Conservation (phyloP, 2,113 vertebrate species). For the Daboia siamensis region DNA sequence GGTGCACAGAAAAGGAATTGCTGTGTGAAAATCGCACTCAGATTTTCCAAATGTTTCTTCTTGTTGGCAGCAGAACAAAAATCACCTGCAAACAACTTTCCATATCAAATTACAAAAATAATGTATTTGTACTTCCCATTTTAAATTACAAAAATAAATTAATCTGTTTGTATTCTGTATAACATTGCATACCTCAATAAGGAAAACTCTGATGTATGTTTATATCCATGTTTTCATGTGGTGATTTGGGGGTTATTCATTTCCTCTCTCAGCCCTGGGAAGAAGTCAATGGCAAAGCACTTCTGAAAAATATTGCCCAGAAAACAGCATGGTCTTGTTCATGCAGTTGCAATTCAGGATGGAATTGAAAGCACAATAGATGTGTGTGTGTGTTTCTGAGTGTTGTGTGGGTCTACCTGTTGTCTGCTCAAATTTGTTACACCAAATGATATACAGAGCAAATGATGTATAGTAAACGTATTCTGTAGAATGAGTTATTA, state of each 20-base stretch:
- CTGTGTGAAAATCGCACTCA: slow-evolving; percentile 47
- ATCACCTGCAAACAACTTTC: neutral
- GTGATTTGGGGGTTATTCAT: neutral
- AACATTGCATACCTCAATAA: neutral
- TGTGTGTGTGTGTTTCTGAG: neutral
- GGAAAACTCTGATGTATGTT: neutral
- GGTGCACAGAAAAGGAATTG: slow-evolving; percentile 21
- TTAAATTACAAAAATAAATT: neutral
- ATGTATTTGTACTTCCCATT: neutral
- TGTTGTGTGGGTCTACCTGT: neutral
- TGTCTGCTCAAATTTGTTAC: neutral
- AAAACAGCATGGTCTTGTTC: neutral
- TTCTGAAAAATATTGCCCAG: neutral
- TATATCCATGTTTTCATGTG: neutral
- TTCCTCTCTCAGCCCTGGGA: neutral
- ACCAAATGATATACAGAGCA: neutral
- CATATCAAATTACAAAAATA: neutral
- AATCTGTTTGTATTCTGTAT: neutral
- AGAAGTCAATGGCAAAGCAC: neutral
- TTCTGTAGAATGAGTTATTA: neutral
- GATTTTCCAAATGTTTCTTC: slow-evolving; percentile 41
- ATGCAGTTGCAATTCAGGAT: neutral
- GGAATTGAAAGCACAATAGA: neutral
- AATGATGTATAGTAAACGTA: neutral
- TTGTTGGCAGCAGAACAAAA: slow-evolving; percentile 36